Evolutionary conservation across 2,797 vertebrate genomes (phyloP).

Genomic region (Falco concolor): DNA sequence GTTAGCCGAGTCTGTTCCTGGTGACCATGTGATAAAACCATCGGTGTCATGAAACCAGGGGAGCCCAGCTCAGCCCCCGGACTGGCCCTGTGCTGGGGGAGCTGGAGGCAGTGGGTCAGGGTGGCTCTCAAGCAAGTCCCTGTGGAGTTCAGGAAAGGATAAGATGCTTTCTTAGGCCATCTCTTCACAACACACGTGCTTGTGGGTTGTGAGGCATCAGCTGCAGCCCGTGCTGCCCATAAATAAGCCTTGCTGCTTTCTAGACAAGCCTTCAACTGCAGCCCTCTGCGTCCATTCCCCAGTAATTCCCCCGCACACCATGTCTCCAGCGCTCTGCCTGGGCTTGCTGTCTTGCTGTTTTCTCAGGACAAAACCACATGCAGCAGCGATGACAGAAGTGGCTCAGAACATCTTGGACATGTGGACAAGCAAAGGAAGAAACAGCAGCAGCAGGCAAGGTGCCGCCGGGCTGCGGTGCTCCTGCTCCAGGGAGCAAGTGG

Average conservation of each 20-base stretch:
- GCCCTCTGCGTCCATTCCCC: background rate
- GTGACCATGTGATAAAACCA: background rate
- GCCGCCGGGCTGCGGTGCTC: background rate
- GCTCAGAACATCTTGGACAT: background rate
- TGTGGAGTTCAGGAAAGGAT: background rate
- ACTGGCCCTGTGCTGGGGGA: background rate
- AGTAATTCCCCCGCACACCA: accelerated
- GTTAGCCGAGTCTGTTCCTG: background rate
- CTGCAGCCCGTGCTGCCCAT: background rate
- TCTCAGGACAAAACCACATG: background rate
- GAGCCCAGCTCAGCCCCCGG: background rate
- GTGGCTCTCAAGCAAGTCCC: background rate
- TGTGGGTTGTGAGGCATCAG: background rate
- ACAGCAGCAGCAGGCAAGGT: background rate
- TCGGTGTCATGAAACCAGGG: background rate
- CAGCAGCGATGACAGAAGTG: background rate
- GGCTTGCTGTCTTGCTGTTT: background rate
- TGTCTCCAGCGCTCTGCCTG: background rate
- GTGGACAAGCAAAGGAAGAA: background rate
- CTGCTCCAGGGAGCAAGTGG: background rate
- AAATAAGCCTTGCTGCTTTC: background rate
- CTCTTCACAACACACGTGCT: background rate
- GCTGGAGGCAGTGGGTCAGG: background rate
- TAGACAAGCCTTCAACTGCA: background rate
- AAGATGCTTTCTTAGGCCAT: background rate